These are phyloP conservation scores for Agrochola lota DNA, from an alignment of 2,888 invertebrate genomes.

Conservation along the genomic window DNA sequence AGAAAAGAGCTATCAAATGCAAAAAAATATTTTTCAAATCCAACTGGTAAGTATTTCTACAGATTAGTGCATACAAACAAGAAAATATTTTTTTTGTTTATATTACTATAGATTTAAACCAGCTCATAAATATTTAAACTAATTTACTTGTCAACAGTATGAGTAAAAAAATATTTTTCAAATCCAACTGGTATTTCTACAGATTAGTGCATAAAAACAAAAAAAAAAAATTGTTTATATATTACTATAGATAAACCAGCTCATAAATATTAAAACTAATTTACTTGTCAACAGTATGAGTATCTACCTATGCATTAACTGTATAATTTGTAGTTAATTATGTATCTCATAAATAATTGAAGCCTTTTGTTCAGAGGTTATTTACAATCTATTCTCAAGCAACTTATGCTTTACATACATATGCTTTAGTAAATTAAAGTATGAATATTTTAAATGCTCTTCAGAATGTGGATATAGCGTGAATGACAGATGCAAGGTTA, in stretches of 20 bases:
- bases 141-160: no score
- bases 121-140: no score
- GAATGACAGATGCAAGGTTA: slow-evolving; percentile 13
- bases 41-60: no score
- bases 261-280: slow-evolving; percentile 39
- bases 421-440: not conserved
- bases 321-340: slow-evolving; percentile 48
- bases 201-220: no score
- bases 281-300: slow-evolving; percentile 12
- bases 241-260: not conserved
- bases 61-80: no score
- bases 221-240: no score
- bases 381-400: not conserved
- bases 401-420: not conserved
- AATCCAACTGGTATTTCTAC: no score
- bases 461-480: not conserved
- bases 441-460: slow-evolving; percentile 20
- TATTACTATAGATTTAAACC: no score
- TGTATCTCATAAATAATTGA: slow-evolving; percentile 27
- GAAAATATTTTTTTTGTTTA: no score
- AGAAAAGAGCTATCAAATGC: no score
- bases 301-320: slow-evolving; percentile 14
- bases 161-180: no score
- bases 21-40: no score
- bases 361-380: slow-evolving; percentile 16